Conservation (phyloP, 2,113 vertebrate genomes). For the Syngnathoides biaculeatus region DNA sequence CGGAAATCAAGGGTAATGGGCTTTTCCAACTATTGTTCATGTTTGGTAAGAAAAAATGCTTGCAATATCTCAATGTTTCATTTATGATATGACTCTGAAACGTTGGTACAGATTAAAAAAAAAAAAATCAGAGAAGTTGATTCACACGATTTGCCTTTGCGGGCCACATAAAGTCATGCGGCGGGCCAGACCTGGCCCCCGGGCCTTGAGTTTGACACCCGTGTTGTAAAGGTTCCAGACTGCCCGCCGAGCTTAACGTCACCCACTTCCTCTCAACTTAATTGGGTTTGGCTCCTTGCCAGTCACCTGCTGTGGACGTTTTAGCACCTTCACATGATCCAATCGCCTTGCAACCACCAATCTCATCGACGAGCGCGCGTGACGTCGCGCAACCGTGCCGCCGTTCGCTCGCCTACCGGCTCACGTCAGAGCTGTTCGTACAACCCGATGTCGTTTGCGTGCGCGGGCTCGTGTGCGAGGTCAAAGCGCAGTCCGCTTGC, state of each 20-base stretch:
- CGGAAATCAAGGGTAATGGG: too few species aligned
- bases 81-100: too few species aligned
- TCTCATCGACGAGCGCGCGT: slow-evolving; percentile 37
- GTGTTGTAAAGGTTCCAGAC: too few species aligned
- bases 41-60: too few species aligned
- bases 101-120: too few species aligned
- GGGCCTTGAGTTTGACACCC: too few species aligned
- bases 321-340: slow-evolving; percentile 44
- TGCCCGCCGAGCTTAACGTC: slow-evolving; percentile 48
- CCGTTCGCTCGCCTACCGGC: neutral
- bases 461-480: slow-evolving; percentile 4
- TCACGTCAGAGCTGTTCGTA: slow-evolving; percentile 10
- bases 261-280: slow-evolving; percentile 57
- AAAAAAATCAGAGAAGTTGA: too few species aligned
- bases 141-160: too few species aligned
- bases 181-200: too few species aligned
- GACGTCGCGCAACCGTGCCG: neutral
- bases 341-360: slow-evolving; percentile 44
- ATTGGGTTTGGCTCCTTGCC: slow-evolving; percentile 56
- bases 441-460: neutral
- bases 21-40: too few species aligned
- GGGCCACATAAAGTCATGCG: too few species aligned
- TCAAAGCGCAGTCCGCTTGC: slow-evolving; percentile 43
- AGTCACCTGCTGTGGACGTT: slow-evolving; percentile 16
- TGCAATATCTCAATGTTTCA: too few species aligned